Evolutionary conservation across 2,113 vertebrate species (phyloP).

Genomic region (Lynx canadensis): DNA sequence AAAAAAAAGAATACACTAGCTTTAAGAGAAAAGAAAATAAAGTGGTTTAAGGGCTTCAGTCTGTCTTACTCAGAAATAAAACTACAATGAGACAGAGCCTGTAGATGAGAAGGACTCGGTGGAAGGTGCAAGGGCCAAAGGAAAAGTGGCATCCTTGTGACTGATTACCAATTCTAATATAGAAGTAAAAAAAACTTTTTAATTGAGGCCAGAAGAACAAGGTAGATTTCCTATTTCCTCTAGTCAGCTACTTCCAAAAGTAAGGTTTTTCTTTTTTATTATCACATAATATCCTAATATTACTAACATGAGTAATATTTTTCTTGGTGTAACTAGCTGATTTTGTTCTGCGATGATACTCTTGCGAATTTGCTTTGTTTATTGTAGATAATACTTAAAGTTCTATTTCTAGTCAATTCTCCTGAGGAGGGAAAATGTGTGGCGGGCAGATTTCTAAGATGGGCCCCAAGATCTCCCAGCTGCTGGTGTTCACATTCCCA

Average conservation of each 20-base stretch:
- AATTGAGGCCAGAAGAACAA: not conserved
- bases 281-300: not conserved
- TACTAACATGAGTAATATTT: not conserved
- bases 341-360: not conserved
- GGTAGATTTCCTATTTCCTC: not conserved
- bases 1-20: not conserved
- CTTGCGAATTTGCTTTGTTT: not conserved
- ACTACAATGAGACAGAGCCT: not conserved
- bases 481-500: not conserved
- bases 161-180: not conserved
- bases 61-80: not conserved
- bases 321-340: not conserved
- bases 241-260: not conserved
- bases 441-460: not conserved
- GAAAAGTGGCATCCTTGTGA: not conserved
- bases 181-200: not conserved
- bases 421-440: not conserved
- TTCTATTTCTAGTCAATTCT: not conserved
- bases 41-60: not conserved
- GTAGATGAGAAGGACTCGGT: too few relatives aligned
- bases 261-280: not conserved
- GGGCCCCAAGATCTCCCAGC: not conserved
- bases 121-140: not conserved
- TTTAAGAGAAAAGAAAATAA: not conserved
- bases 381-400: not conserved